Conservation (phyloP, 2,888 invertebrate genomes). For the Tridacna gigas region DNA sequence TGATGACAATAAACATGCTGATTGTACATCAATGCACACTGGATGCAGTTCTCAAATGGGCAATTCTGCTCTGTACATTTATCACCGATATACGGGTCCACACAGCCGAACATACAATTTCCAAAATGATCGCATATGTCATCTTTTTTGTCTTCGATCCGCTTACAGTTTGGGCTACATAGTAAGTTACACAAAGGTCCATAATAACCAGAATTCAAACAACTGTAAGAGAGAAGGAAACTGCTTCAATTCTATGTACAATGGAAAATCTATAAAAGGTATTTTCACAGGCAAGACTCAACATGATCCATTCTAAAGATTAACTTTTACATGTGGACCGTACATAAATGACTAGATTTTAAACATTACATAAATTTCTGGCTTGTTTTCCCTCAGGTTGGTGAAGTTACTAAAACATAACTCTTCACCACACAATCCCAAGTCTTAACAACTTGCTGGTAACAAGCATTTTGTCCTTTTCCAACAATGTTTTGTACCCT, state of each 20-base stretch:
- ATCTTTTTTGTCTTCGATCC: not conserved
- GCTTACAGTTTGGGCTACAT: conserved; percentile 43
- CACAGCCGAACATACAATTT: conserved; percentile 66
- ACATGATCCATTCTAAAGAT: too few relatives aligned
- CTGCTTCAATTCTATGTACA: not conserved
- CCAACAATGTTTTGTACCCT: too few relatives aligned
- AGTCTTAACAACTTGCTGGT: too few relatives aligned
- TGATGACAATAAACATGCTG: conserved; percentile 40
- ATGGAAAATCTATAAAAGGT: too few relatives aligned
- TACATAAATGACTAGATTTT: too few relatives aligned
- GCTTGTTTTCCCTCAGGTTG: too few relatives aligned
- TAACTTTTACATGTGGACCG: too few relatives aligned
- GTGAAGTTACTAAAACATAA: too few relatives aligned
- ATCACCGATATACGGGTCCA: conserved; percentile 48
- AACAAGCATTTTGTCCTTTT: too few relatives aligned
- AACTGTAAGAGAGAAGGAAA: not conserved
- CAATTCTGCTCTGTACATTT: conserved; percentile 58
- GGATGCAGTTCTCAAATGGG: conserved; percentile 50
- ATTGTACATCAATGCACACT: conserved; percentile 39
- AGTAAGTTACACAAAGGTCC: conserved; percentile 45
- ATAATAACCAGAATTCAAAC: conserved; percentile 26
- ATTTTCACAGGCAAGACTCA: too few relatives aligned
- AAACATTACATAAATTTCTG: too few relatives aligned
- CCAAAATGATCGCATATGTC: conserved; percentile 46
- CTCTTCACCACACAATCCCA: too few relatives aligned